Evolutionary conservation across 2,888 invertebrate genomes (phyloP), one percentile per base, ranked within the genome.

Genomic region (Aricia artaxerxes): DNA sequence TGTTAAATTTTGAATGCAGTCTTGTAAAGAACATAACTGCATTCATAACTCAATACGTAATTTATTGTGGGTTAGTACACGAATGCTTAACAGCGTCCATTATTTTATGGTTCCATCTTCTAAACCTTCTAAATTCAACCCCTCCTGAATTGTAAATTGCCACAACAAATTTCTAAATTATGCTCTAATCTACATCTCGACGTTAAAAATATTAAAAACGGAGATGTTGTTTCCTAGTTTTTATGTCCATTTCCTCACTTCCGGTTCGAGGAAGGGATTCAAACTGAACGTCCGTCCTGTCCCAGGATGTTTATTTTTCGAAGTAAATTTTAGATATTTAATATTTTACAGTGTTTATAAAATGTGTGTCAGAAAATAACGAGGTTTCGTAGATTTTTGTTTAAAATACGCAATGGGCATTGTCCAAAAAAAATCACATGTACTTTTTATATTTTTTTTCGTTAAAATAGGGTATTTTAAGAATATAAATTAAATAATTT

Each of bases 161-260:
- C 64, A 4, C 35, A 69, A 69, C 64, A 69, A 69, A 69, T 69
- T 69, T 35, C 64, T 11, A 31, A 69, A 69, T 35, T 38, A 35
- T 35, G 35, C 35, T 5, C 5, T 31, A 69, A 31, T 35, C 13
- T 35, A 13, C 13, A 35, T 13, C 69, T 69, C 5, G 35, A 38
- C 69, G 69, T 38, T 38, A 69, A 69, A 64, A 35, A 69, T 38
- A 38, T 69, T 69, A 69, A 9, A 69, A 1, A 13, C 69, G 13
- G 35, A 7, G 16, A 69, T 69, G 69, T 38, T n/a, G 44, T 44
- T 73, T 44, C 24, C n/a, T 44, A 73, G 40, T 44, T 44, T 44
- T 73, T 73, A 13, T 73, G 44, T 44, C 44, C 44, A 73, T 73
- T 44, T 44, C 73, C 44, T 73, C 24, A 73, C 44, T n/a, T 73